Conservation (phyloP, 2,113 vertebrate genomes). For the Merops nubicus region DNA sequence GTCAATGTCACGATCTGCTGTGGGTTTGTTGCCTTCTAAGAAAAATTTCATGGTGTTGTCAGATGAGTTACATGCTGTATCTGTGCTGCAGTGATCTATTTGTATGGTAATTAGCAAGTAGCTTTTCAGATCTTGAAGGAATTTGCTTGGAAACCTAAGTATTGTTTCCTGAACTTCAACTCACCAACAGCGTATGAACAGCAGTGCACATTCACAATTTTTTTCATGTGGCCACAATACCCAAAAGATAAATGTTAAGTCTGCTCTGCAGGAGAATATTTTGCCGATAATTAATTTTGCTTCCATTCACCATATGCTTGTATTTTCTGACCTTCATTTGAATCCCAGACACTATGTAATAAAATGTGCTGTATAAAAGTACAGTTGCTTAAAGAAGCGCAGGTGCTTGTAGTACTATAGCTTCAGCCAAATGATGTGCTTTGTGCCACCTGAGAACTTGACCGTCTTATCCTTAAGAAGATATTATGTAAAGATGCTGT, state of each 20-base stretch:
- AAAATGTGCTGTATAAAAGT: constrained; percentile 15
- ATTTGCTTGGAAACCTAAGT: constrained; percentile 65
- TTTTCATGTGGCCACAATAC: constrained; percentile 25
- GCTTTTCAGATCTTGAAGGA: constrained; percentile 66
- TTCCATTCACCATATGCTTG: constrained; percentile 40
- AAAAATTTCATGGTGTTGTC: neutral
- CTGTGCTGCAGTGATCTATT: constrained; percentile 31
- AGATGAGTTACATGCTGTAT: constrained; percentile 50
- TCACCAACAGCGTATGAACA: constrained; percentile 37
- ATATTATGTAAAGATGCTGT: neutral
- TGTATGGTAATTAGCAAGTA: constrained; percentile 72
- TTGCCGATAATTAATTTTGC: constrained; percentile 66
- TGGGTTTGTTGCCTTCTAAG: neutral
- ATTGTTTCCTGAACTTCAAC: constrained; percentile 55
- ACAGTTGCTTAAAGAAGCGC: neutral
- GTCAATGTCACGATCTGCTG: neutral
- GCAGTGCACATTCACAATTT: neutral
- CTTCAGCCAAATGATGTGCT: neutral
- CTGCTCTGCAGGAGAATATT: constrained; percentile 2
- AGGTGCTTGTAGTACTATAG: neutral
- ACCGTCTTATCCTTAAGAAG: neutral
- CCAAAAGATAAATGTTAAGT: constrained; percentile 60
- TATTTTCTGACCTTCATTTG: constrained; percentile 57
- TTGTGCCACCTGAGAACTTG: neutral
- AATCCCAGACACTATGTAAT: constrained; percentile 34